Percentiles rank a stretch among this genome's conserved stretches.
Evolutionary conservation across 1,140 invertebrate species (phyloP).

Genomic region (Notospermus geniculatus): DNA sequence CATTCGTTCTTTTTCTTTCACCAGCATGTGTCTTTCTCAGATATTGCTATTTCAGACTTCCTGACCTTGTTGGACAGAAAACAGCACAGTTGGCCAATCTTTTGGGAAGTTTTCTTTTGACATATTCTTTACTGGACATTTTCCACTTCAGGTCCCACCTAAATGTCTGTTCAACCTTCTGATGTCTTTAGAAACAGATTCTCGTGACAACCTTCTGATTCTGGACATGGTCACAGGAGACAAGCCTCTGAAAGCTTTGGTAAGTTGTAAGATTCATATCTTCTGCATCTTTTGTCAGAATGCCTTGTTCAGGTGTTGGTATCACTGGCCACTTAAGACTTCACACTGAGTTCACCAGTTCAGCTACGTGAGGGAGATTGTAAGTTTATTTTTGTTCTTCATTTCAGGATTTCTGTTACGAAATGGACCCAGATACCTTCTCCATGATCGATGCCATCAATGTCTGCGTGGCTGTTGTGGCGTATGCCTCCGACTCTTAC

Average conservation of each 20-base stretch:
- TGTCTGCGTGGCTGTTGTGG: conserved; percentile 86
- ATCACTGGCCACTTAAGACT: too few species aligned
- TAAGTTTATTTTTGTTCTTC: conserved; percentile 18
- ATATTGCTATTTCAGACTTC: too few species aligned
- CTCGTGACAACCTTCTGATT: conserved; percentile 91
- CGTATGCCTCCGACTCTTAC: conserved; percentile 92
- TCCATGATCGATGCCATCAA: conserved; percentile 54
- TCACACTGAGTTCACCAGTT: too few species aligned
- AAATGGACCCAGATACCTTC: conserved; percentile 51
- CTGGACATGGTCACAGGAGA: conserved; percentile 93
- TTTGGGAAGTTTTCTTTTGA: too few species aligned
- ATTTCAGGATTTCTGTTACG: conserved; percentile 58
- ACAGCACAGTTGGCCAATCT: too few species aligned
- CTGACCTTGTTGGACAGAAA: too few species aligned
- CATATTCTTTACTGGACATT: too few species aligned
- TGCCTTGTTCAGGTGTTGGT: too few species aligned
- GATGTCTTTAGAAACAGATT: conserved; percentile 82
- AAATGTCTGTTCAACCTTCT: conserved; percentile 88
- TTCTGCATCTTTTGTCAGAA: too few species aligned
- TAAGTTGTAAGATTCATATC: conserved; percentile 21
- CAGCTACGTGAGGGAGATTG: too few species aligned
- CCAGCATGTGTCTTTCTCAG: too few species aligned
- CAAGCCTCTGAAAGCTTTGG: conserved; percentile 93
- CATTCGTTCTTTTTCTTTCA: too few species aligned
- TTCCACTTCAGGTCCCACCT: conserved; percentile 73